Conservation (phyloP, 92 coral and sea anemone species). For the Micromussa lordhowensis region DNA sequence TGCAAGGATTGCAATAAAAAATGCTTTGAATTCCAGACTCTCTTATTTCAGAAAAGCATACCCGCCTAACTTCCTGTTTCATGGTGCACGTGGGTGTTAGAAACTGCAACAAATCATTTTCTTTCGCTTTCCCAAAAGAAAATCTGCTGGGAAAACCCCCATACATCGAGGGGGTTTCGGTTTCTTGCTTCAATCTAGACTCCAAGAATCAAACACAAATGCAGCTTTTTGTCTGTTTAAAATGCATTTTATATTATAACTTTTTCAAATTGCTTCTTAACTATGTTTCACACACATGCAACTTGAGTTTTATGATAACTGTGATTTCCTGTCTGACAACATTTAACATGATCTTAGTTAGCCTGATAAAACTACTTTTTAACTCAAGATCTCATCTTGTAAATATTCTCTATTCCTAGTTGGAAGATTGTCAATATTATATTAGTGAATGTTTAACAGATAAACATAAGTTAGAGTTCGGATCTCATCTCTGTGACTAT, state of each 20-base stretch:
- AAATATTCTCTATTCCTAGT: background rate
- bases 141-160: slow-evolving; percentile 27
- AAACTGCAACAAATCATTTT: slow-evolving; percentile 15
- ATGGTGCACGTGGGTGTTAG: slow-evolving; percentile 20
- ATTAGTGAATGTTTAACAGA: background rate
- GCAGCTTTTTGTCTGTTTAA: slow-evolving; percentile 4
- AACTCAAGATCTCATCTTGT: background rate
- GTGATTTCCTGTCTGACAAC: background rate
- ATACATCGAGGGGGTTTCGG: background rate
- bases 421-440: background rate
- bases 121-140: background rate
- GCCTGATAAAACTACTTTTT: background rate
- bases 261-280: background rate
- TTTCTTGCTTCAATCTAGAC: background rate
- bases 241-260: slow-evolving; percentile 16
- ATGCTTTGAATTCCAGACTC: slow-evolving; percentile 19
- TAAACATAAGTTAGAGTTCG: background rate
- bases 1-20: background rate
- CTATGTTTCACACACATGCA: background rate
- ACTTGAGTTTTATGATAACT: too few relatives aligned
- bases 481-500: background rate
- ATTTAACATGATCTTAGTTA: background rate
- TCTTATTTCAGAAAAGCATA: background rate
- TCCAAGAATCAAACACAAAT: slow-evolving; percentile 1
- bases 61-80: slow-evolving; percentile 25